Conservation (phyloP, 2,113 vertebrate species). For the Oncorhynchus nerka region DNA sequence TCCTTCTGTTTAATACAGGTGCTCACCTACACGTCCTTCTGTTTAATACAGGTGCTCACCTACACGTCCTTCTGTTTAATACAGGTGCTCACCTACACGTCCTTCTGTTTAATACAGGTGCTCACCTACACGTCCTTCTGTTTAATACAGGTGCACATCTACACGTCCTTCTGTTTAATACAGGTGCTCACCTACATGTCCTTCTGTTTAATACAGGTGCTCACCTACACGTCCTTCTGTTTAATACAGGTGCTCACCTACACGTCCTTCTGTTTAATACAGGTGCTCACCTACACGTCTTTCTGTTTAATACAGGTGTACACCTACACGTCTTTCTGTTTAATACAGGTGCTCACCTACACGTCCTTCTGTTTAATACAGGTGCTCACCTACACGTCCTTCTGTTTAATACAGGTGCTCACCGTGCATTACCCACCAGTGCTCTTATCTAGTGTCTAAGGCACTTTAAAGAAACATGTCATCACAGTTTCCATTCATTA, state of each 20-base stretch:
- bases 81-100: too few relatives aligned
- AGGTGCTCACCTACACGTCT: neutral
- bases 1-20: neutral
- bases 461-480: conserved; percentile 90
- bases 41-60: too few relatives aligned
- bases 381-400: neutral
- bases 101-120: neutral
- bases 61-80: neutral
- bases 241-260: too few relatives aligned
- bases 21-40: neutral
- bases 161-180: neutral
- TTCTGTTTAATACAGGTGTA: neutral
- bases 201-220: neutral
- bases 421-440: conserved; percentile 47
- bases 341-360: too few relatives aligned
- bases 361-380: neutral
- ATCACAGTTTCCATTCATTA: conserved; percentile 23
- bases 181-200: too few relatives aligned
- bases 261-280: neutral
- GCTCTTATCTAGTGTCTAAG: conserved; percentile 95
- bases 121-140: neutral
- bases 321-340: neutral
- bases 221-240: neutral
- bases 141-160: too few relatives aligned
- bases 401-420: too few relatives aligned